phyloP scores from a whole-genome alignment of 2,797 vertebrate genomes.

The Tapera naevia region DNA sequence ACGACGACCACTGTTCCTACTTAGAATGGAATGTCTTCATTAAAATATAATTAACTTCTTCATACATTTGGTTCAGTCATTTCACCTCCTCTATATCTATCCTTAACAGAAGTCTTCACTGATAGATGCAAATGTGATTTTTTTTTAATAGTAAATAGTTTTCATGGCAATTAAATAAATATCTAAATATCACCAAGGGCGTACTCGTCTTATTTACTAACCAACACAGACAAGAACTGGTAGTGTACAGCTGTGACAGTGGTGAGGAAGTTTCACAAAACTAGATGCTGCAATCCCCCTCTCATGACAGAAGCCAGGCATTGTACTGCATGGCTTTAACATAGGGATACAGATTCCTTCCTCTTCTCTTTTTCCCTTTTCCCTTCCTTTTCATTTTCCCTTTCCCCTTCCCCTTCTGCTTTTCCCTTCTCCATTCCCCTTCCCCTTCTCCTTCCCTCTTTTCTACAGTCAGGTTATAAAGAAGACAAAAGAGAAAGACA shows the following conservation, averaged over 20 bases:
- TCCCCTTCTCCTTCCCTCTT: background rate
- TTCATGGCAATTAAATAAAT: background rate
- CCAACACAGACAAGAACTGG: background rate
- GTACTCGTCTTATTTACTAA: background rate
- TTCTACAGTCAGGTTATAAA: background rate
- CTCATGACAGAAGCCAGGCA: background rate
- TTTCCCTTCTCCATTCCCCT: no score
- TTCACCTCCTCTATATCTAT: background rate
- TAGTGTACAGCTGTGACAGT: background rate
- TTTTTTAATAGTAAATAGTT: background rate
- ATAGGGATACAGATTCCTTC: background rate
- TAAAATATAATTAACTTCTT: background rate
- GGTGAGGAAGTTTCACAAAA: background rate
- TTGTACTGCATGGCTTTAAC: background rate
- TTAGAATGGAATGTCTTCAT: background rate
- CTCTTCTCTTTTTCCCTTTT: background rate
- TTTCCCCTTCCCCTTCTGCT: no score
- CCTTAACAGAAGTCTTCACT: background rate
- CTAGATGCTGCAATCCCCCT: background rate
- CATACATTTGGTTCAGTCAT: background rate
- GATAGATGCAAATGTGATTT: background rate
- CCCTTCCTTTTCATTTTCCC: no score
- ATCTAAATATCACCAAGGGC: background rate
- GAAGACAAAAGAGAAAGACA: background rate
- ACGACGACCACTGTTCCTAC: background rate